Base-by-base conservation (phyloP, 2,113 vertebrate genomes). In the Triplophysa dalaica region DNA sequence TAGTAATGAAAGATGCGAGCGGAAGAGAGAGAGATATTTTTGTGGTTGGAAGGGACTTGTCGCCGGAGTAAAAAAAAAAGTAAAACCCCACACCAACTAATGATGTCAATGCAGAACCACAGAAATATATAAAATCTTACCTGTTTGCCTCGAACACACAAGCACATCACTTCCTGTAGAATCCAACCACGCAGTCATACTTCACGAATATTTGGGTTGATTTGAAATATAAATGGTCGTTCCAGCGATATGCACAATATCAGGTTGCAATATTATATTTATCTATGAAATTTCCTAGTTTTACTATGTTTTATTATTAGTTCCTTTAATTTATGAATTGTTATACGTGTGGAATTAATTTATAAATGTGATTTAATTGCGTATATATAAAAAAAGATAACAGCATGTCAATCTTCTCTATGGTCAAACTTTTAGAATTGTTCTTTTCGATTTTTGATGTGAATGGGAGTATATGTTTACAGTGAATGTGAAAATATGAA, bases 221-320 rank as follows among this genome's bases (percentile, higher is more conserved):
- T 85, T 83, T 80, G 33, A 63, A 66, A 74, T 75, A 70, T 84
- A 78, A 38, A 84, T 68, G 80, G 69, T 82, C 56, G 75, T 83
- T 84, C 80, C 82, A 91, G 87, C 90, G 89, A 89, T 92, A 93
- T 93, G 90, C 91, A 93, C 89, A 93, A 91, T 92, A 92, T 93
- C 92, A 93, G 91, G 92, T 92, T 92, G 89, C 93, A 93, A 93
- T 92, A 92, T 92, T 89, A 91, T 89, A 89, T 83, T 92, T 89
- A 83, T 92, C 90, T 92, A 92, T 88, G 90, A 82, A 77, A 76
- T 81, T 79, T 82, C 70, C 65, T 83, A 72, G 72, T 77, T 86
- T 84, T 75, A 73, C 77, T 75, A 69, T 67, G 77, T 80, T 81
- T 87, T 67, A 83, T 80, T 76, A 77, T 90, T 87, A 75, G 82